Evolutionary conservation across 2,797 vertebrate genomes (phyloP).

Genomic region (Chrysocyon brachyurus): DNA sequence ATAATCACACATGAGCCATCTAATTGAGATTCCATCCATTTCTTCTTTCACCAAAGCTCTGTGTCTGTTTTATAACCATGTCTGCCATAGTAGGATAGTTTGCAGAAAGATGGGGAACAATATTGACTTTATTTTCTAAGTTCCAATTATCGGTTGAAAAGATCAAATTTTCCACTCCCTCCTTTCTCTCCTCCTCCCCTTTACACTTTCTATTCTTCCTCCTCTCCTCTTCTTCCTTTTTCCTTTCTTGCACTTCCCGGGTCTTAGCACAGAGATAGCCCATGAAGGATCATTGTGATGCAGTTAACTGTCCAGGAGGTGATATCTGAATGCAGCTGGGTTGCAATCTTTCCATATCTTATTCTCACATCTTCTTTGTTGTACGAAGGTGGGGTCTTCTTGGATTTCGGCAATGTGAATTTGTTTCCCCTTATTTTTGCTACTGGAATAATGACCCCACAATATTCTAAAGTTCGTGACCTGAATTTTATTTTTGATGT

Average conservation of each 20-base stretch:
- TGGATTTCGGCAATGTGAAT: conserved; percentile 16
- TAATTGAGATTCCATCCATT: background rate
- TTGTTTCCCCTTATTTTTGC: background rate
- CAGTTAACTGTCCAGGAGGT: no score
- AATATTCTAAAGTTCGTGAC: conserved; percentile 76
- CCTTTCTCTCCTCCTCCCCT: no score
- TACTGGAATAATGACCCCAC: conserved; percentile 67
- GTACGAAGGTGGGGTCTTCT: background rate
- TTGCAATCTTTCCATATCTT: background rate
- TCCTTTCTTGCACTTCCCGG: background rate
- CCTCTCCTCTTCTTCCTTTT: background rate
- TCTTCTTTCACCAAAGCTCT: background rate
- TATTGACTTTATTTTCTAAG: background rate
- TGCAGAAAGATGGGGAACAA: background rate
- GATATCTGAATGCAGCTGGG: background rate
- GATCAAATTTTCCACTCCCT: background rate
- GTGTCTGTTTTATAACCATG: background rate
- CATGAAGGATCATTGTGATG: rapidly evolving
- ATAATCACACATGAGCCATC: rapidly evolving
- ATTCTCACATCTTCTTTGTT: background rate
- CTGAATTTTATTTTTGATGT: conserved; percentile 73
- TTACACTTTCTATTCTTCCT: background rate
- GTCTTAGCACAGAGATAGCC: background rate
- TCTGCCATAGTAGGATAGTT: background rate
- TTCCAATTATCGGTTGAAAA: background rate